A percentile compares a stretch with the other conserved stretches of the same genome.
phyloP scores from a whole-genome alignment of 2,797 vertebrate species.

The Natrix natrix region DNA sequence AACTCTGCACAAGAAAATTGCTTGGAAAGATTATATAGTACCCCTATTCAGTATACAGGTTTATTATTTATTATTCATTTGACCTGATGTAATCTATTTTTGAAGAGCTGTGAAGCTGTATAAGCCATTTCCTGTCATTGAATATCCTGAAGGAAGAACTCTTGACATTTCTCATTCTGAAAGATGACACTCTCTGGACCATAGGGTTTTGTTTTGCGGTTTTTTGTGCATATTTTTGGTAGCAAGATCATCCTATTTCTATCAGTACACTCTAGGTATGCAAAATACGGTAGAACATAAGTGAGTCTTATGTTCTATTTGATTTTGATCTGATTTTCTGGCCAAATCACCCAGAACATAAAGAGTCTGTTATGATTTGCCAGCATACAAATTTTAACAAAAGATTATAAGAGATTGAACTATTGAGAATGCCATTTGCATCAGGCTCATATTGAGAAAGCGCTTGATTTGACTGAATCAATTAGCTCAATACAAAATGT shows the following conservation, averaged over 20 bases:
- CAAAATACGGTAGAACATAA: background rate
- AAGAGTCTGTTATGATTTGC: background rate
- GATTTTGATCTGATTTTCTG: too few relatives aligned
- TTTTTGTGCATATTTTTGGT: background rate
- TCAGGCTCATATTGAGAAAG: background rate
- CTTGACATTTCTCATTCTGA: background rate
- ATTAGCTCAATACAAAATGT: background rate
- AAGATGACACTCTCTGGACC: background rate
- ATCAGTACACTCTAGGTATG: background rate
- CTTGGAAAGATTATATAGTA: background rate
- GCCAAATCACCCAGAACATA: too few relatives aligned
- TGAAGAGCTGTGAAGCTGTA: background rate
- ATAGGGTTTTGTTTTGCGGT: background rate
- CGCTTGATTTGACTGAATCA: background rate
- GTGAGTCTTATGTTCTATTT: background rate
- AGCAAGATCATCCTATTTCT: background rate
- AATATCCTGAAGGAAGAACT: background rate
- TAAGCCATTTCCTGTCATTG: background rate
- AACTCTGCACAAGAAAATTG: background rate
- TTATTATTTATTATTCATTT: background rate
- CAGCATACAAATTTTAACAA: background rate
- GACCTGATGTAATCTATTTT: background rate
- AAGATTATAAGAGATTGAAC: background rate
- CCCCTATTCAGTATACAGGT: background rate
- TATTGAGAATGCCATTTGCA: background rate